Percentiles rank a stretch among this genome's conserved stretches.
phyloP scores from a whole-genome alignment of 1,140 invertebrate genomes.

The Leucophenga varia region DNA sequence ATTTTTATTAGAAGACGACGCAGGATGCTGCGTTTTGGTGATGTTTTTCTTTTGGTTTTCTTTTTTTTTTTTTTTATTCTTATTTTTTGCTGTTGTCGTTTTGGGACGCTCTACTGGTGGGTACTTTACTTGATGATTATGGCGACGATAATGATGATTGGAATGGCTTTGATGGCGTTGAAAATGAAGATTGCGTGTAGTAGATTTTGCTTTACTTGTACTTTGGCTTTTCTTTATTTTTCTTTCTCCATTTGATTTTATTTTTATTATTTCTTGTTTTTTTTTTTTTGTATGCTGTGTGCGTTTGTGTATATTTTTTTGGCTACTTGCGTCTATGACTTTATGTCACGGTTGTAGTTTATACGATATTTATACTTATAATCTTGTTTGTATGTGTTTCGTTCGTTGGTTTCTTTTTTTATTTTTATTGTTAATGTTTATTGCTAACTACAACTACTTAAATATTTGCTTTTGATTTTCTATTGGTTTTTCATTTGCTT shows the following conservation, averaged over 20 bases:
- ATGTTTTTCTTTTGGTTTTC: neutral
- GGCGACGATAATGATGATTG: conserved; percentile 57
- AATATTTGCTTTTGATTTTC: conserved; percentile 48
- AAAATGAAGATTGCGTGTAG: conserved; percentile 57
- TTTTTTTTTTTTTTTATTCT: conserved; percentile 1
- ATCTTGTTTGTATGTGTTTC: conserved; percentile 1
- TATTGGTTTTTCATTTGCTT: no score
- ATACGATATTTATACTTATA: no score
- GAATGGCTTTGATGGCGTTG: conserved; percentile 57
- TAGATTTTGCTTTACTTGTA: conserved; percentile 40
- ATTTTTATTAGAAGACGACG: no score
- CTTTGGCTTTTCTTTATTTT: conserved; percentile 7
- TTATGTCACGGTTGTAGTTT: no score
- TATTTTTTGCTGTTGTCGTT: neutral
- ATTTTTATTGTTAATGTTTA: conserved; percentile 36
- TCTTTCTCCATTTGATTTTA: conserved; percentile 5
- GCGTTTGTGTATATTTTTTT: no score
- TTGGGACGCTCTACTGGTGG: conserved; percentile 47
- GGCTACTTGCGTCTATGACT: conserved; percentile 6
- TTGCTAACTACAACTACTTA: conserved; percentile 27
- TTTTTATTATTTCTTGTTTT: neutral
- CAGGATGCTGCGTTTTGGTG: no score
- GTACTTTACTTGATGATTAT: conserved; percentile 57
- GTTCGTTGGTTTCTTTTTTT: neutral
- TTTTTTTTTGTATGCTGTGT: conserved; percentile 1